Conservation (phyloP, 1,140 invertebrate species). For the Oryctes rhinoceros region DNA sequence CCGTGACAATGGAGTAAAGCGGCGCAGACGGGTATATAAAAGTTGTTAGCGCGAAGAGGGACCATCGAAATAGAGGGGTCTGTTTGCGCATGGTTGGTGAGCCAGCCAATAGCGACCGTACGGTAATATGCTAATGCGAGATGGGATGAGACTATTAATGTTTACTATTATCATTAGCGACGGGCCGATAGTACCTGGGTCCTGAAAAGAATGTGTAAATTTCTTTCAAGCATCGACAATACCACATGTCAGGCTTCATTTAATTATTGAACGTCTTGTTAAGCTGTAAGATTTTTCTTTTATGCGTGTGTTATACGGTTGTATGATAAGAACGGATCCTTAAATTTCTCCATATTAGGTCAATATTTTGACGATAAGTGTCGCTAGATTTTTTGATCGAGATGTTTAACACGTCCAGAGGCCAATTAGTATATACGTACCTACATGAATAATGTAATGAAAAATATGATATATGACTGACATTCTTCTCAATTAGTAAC, state of each 20-base stretch:
- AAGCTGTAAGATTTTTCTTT: conserved; percentile 18
- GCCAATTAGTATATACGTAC: too few relatives aligned
- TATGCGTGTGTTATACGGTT: not conserved
- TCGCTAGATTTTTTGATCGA: conserved; percentile 1
- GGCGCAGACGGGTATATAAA: conserved; percentile 49
- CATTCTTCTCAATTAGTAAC: too few relatives aligned
- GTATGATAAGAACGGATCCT: not conserved
- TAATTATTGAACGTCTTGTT: conserved; percentile 35
- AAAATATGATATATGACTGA: too few relatives aligned
- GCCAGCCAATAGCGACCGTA: conserved; percentile 31
- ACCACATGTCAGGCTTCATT: conserved; percentile 27
- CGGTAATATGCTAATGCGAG: conserved; percentile 28
- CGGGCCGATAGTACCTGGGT: conserved; percentile 14
- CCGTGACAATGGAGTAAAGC: conserved; percentile 48
- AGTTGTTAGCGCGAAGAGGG: conserved; percentile 47
- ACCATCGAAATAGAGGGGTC: conserved; percentile 42
- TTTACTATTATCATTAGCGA: conserved; percentile 35
- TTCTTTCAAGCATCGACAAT: conserved; percentile 29
- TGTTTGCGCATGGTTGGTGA: conserved; percentile 46
- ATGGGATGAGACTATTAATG: conserved; percentile 40
- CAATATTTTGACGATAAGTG: conserved; percentile 35
- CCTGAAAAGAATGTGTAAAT: conserved; percentile 34
- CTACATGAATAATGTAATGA: too few relatives aligned
- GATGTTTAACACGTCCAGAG: conserved; percentile 17
- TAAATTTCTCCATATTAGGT: not conserved